Evolutionary conservation across 2,888 invertebrate species (phyloP), one percentile per base, ranked within the genome.

Genomic region (Crioceris asparagi): DNA sequence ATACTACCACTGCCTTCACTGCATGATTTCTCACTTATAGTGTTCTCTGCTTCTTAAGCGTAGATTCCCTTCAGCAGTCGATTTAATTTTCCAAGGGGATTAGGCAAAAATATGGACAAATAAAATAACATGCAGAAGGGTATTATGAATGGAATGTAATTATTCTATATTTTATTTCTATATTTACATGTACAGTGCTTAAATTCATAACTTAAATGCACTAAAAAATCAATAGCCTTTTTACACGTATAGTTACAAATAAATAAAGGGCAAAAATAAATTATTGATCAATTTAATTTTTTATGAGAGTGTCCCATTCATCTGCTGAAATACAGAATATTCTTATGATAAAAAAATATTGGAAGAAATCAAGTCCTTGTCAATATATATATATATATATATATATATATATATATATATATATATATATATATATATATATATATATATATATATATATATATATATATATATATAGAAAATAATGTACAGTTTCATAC

Each of bases 131-230:
- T n/a, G n/a, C n/a, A n/a, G n/a, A n/a, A n/a, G n/a, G n/a, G n/a
- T n/a, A n/a, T n/a, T n/a, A n/a, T n/a, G n/a, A n/a, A n/a, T n/a
- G n/a, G n/a, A n/a, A n/a, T n/a, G n/a, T n/a, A n/a, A n/a, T 27
- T 27, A 27, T 27, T 14, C 12, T 27, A 27, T 27, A 12, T 27
- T 54, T 53, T 50, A 51, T 50, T 53, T 49, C 46, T 52, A 53
- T 56, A 55, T 55, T 48, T 55, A 55, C 56, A 56, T 47, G 46
- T 46, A 48, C 48, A 48, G 56, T 56, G 56, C 55, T 53, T 49
- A 46, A 55, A 55, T 49, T 53, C 46, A 50, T 44, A 53, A 54
- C 55, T 53, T 50, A 49, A 53, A 52, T 48, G 51, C 53, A 53
- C 54, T 52, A 53, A 46, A 44, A 44, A 47, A 36, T 46, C 41